Percentiles rank a stretch among this genome's conserved stretches.
phyloP scores from a whole-genome alignment of 2,113 vertebrate genomes.

The Planiliza haematocheilus region DNA sequence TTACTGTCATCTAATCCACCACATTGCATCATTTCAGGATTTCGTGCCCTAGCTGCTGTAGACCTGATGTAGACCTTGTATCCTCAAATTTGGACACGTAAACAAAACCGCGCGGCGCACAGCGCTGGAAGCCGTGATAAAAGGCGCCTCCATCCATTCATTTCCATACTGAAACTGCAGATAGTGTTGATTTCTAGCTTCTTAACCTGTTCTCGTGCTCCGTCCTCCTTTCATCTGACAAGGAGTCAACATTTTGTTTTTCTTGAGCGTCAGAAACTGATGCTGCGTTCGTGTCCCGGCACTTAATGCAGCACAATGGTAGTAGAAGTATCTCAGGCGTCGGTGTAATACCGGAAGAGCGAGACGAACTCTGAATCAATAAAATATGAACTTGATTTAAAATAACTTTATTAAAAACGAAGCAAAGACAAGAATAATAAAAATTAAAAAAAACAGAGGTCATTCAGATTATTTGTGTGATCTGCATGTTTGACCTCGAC shows the following conservation, averaged over 20 bases:
- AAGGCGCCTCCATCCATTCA: too few species aligned
- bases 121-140: too few species aligned
- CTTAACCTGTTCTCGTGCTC: not conserved
- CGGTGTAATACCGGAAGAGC: too few species aligned
- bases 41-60: not conserved
- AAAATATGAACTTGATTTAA: not conserved
- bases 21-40: not conserved
- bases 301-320: too few species aligned
- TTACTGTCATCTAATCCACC: not conserved
- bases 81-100: too few species aligned
- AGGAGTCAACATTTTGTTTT: too few species aligned
- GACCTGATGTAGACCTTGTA: too few species aligned
- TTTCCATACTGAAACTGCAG: slow-evolving; percentile 6
- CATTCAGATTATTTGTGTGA: not conserved
- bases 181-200: not conserved
- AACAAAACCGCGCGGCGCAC: too few species aligned
- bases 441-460: too few species aligned
- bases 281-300: not conserved
- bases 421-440: not conserved
- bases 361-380: not conserved
- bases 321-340: too few species aligned
- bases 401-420: not conserved
- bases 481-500: slow-evolving; percentile 25
- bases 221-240: not conserved
- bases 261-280: too few species aligned